Evolutionary conservation across 1,140 invertebrate genomes (phyloP).

Genomic region (Aplysia californica): DNA sequence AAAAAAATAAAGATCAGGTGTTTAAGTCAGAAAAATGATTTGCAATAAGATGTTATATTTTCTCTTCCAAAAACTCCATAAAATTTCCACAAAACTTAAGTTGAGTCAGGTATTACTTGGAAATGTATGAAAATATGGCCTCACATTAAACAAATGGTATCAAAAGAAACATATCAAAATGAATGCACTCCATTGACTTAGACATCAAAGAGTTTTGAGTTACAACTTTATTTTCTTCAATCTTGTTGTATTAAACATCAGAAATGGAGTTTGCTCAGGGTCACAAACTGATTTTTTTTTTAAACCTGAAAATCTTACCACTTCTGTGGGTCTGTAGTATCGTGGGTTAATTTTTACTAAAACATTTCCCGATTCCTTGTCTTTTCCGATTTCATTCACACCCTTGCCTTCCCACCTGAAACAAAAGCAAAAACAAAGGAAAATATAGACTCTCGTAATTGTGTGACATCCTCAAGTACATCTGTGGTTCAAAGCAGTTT

Average conservation of each 20-base stretch:
- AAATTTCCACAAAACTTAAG: too few species aligned
- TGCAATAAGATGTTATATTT: too few species aligned
- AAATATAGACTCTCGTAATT: neutral
- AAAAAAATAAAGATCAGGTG: too few species aligned
- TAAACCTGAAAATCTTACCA: constrained; percentile 84
- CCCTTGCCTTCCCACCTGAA: constrained; percentile 88
- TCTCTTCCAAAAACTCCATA: too few species aligned
- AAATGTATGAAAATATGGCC: too few species aligned
- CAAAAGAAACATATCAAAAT: too few species aligned
- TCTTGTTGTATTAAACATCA: neutral
- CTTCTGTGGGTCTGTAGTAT: constrained; percentile 98
- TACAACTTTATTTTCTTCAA: neutral
- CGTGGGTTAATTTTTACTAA: constrained; percentile 93
- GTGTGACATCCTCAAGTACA: neutral
- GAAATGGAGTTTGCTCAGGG: neutral
- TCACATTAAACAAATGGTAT: too few species aligned
- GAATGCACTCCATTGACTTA: neutral
- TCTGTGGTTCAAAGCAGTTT: neutral
- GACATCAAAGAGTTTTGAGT: neutral
- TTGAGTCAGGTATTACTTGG: too few species aligned
- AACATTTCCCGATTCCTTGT: constrained; percentile 83
- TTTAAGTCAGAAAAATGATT: too few species aligned
- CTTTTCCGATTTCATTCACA: constrained; percentile 87
- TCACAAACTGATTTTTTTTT: too few species aligned
- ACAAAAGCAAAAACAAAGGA: neutral